Base-by-base conservation (phyloP, 2,888 invertebrate genomes). In the Melanotus villosus region DNA sequence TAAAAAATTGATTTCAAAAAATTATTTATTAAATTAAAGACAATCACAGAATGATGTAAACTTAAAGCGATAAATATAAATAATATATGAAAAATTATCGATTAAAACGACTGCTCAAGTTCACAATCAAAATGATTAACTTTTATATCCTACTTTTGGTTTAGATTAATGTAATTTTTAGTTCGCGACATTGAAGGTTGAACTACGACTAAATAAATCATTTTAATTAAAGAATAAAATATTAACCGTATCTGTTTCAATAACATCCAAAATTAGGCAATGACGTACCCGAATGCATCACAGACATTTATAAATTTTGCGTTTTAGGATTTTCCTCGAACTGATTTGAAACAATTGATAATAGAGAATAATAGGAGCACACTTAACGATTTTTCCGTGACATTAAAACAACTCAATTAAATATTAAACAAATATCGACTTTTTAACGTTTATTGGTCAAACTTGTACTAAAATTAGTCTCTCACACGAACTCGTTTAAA, bases 401-500 rank as follows among this genome's bases (percentile, higher is more conserved):
- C 64, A 56, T 57, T 67, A 68, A 67, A 63, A 65, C 68, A 50
- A 56, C 68, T 65, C 68, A 69, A 65, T 69, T 69, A 69, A 69
- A 65, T 69, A 69, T 69, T 69, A 47, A 69, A 65, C 59, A 43
- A 60, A 54, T 69, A 69, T 69, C 64, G 69, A 69, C 64, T 59
- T 57, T n/a, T 60, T 64, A 58, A 60, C 57, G 56, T 60, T 59
- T 58, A 59, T 68, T 68, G 52, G 68, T 58, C 45, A 59, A 64
- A 68, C 68, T 63, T 34, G 56, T 65, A 59, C 65, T 66, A 54
- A 66, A 66, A 66, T 66, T 66, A 66, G 59, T 59, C 65, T 58
- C 59, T 59, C 60, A 41, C 59, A 52, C 65, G 65, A 58, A 64
- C 64, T 26, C 12, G 47, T 50, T 58, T 54, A 64, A 63, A 50